Evolutionary conservation across 2,888 invertebrate species (phyloP).

Genomic region (Sabatieria punctata): DNA sequence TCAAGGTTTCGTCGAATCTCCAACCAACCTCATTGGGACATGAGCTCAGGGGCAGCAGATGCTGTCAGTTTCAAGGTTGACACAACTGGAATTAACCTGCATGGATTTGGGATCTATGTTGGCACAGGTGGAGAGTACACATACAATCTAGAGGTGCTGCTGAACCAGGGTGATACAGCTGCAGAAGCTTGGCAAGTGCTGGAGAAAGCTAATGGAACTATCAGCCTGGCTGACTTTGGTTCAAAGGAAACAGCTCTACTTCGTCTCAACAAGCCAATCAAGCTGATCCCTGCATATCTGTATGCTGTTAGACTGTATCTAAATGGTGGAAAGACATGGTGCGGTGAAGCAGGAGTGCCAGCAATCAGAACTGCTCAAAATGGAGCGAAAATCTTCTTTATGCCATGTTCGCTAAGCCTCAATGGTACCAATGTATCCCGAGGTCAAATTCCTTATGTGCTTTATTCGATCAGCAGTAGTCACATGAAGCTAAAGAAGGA

Average conservation of each 20-base stretch:
- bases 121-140: conserved; percentile 64
- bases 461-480: conserved; percentile 51
- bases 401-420: conserved; percentile 74
- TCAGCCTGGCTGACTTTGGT: conserved; percentile 60
- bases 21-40: conserved; percentile 81
- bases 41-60: conserved; percentile 87
- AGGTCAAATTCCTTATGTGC: conserved; percentile 79
- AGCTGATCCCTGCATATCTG: conserved; percentile 39
- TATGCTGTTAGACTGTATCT: conserved; percentile 64
- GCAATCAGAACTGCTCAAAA: conserved; percentile 80
- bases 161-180: conserved; percentile 20
- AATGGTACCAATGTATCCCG: conserved; percentile 88
- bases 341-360: conserved; percentile 76
- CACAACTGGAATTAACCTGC: conserved; percentile 65
- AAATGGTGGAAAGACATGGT: conserved; percentile 70
- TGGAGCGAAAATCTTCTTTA: conserved; percentile 72
- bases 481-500: too few relatives aligned
- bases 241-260: conserved; percentile 65
- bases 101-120: conserved; percentile 73
- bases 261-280: conserved; percentile 68
- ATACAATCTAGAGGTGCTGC: conserved; percentile 72
- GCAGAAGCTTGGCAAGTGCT: conserved; percentile 12
- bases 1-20: conserved; percentile 77
- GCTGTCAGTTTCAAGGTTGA: conserved; percentile 60
- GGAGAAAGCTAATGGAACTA: conserved; percentile 1